Evolutionary conservation across 2,113 vertebrate species (phyloP), one percentile per base, ranked within the genome.

Genomic region (Anser cygnoides): DNA sequence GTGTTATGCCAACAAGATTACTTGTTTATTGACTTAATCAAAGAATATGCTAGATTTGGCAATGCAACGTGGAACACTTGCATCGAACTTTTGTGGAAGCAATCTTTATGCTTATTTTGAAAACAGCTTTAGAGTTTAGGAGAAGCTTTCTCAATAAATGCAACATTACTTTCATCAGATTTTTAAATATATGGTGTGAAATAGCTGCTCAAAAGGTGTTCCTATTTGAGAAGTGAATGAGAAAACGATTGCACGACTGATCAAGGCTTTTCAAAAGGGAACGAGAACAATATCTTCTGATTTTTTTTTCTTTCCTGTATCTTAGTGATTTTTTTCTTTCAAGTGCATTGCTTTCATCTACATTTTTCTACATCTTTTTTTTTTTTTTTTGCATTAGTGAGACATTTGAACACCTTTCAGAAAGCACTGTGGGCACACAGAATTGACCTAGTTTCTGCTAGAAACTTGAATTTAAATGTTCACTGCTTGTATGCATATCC

Each of bases 1-100:
- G 23, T 67, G n/a, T 72, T 96, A 73, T 65, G 65, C 46, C 52
- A 92, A 78, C 20, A 75, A 52, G 43, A 35, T 77, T 59, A 55
- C 9, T 74, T 85, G 41, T 90, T 93, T 91, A 73, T 71, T 70
- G 79, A 63, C 89, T 87, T 50, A 77, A 72, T 95, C 43, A 61
- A 61, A 95, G 33, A 78, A 41, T 77, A 92, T 90, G 72, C n/a
- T 74, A 41, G 31, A 18, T 73, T 76, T 90, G 54, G 66, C 87
- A 90, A 29, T 23, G 29, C 62, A 86, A 20, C 29, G 37, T 23
- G 23, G 66, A 90, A 37, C 31, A 54, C 8, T 41, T 13, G 6
- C 46, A 49, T 46, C 22, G 83, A 62, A 52, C 44, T 89, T 83
- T 29, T 39, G 41, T 14, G 49, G 41, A 37, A 70, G 9, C 15